Evolutionary conservation across 2,888 invertebrate genomes (phyloP).

Genomic region (Oxystoma pomonae): DNA sequence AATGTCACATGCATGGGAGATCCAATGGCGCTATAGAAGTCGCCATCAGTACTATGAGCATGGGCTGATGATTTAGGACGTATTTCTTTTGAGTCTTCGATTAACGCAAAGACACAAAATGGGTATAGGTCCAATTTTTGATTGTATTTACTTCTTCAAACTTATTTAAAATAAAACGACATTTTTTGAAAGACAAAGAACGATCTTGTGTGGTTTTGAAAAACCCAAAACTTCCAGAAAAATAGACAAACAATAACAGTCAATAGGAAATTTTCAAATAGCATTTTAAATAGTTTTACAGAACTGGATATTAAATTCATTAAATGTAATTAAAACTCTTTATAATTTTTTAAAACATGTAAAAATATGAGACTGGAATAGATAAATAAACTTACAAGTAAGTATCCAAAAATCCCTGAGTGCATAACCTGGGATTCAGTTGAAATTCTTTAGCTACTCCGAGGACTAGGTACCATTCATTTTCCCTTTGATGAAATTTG

Average conservation of each 20-base stretch:
- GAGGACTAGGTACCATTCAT: slow-evolving; percentile 63
- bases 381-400: slow-evolving; percentile 61
- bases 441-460: slow-evolving; percentile 90
- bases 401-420: slow-evolving; percentile 81
- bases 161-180: too few relatives aligned
- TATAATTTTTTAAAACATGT: too few relatives aligned
- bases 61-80: slow-evolving; percentile 9
- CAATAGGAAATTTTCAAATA: too few relatives aligned
- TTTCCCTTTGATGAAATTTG: slow-evolving; percentile 46
- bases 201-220: too few relatives aligned
- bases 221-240: too few relatives aligned
- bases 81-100: slow-evolving; percentile 14
- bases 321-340: too few relatives aligned
- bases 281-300: too few relatives aligned
- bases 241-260: too few relatives aligned
- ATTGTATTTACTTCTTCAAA: background rate
- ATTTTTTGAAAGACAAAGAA: too few relatives aligned
- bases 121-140: slow-evolving; percentile 1
- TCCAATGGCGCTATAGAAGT: background rate
- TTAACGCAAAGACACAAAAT: slow-evolving; percentile 10
- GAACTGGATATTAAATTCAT: too few relatives aligned
- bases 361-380: too few relatives aligned
- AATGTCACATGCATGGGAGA: slow-evolving; percentile 12
- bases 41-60: slow-evolving; percentile 12
- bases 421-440: slow-evolving; percentile 80